Evolutionary conservation across 2,888 invertebrate genomes (phyloP), one percentile per base, ranked within the genome.

Genomic region (Tiliacea citrago): DNA sequence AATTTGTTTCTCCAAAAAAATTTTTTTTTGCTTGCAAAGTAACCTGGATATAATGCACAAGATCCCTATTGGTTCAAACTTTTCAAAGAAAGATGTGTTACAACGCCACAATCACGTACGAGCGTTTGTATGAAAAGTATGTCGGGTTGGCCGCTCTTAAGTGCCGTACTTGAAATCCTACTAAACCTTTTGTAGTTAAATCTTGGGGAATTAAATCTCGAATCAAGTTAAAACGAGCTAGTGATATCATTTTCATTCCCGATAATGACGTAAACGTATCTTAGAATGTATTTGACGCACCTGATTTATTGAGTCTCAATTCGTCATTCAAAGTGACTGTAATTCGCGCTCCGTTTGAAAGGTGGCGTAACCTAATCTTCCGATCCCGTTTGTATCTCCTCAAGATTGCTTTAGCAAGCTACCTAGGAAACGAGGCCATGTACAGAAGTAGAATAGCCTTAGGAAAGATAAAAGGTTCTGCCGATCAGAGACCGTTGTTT

Each of bases 341-440:
- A 78, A 81, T 78, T 78, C 66, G 66, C 77, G 35, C 42, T 55
- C 49, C 18, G 35, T 61, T 47, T 47, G 76, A 63, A 58, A 68
- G 35, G 82, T 79, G 68, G 78, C 68, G 78, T 55, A 82, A 79
- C 39, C 58, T 55, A 79, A 79, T 79, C 76, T 75, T 61, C 82
- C 49, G 68, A 82, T 79, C 63, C 79, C 82, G 79, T 82, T 79
- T 65, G 65, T 76, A 82, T 57, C 74, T 77, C 81, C 29, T 68
- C 57, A 47, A 81, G 78, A 82, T 79, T 82, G 65, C 77, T 65
- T 13, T 45, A 62, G n/a, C 58, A 12, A 55, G 47, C 81, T 81
- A 68, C 62, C 75, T 55, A 78, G 49, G 61, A 82, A 82, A 76
- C 16, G 55, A 68, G 79, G 77, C 49, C 68, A 61, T 76, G 55